Evolutionary conservation across 2,797 vertebrate species (phyloP).

Genomic region (Zenarchopterus dispar): DNA sequence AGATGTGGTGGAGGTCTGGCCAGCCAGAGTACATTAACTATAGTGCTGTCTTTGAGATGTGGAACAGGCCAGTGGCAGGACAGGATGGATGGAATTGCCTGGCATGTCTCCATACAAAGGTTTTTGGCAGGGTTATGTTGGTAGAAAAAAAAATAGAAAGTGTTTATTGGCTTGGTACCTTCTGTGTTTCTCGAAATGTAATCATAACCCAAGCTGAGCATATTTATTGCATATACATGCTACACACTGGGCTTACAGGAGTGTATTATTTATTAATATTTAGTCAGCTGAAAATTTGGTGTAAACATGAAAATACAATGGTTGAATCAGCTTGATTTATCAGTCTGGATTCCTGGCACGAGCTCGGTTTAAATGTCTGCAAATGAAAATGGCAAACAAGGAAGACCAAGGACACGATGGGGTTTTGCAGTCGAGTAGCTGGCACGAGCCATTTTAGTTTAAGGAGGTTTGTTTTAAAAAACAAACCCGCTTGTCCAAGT

Average conservation of each 20-base stretch:
- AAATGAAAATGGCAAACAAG: conserved; percentile 55
- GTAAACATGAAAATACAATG: conserved; percentile 53
- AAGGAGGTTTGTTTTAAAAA: conserved; percentile 28
- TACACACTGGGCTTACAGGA: conserved; percentile 37
- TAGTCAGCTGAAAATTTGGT: conserved; percentile 37
- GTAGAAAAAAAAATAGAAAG: conserved; percentile 48
- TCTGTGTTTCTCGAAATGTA: conserved; percentile 70
- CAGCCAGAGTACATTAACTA: conserved; percentile 42
- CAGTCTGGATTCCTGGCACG: conserved; percentile 27
- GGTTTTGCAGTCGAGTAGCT: conserved; percentile 15
- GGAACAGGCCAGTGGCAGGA: conserved; percentile 57
- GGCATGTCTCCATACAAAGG: conserved; percentile 60
- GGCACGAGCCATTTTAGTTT: conserved; percentile 31
- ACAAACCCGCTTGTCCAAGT: conserved; percentile 11
- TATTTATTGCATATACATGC: conserved; percentile 72
- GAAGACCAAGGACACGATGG: conserved; percentile 27
- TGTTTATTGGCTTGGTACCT: conserved; percentile 74
- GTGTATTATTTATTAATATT: conserved; percentile 65
- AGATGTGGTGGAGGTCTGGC: conserved; percentile 24
- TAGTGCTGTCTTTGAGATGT: conserved; percentile 53
- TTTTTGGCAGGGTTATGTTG: conserved; percentile 58
- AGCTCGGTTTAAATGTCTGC: conserved; percentile 41
- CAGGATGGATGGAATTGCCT: conserved; percentile 60
- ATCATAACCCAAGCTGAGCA: conserved; percentile 62
- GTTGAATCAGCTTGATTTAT: conserved; percentile 52